Conservation (phyloP, 2,113 vertebrate species). For the Elgaria multicarinata region DNA sequence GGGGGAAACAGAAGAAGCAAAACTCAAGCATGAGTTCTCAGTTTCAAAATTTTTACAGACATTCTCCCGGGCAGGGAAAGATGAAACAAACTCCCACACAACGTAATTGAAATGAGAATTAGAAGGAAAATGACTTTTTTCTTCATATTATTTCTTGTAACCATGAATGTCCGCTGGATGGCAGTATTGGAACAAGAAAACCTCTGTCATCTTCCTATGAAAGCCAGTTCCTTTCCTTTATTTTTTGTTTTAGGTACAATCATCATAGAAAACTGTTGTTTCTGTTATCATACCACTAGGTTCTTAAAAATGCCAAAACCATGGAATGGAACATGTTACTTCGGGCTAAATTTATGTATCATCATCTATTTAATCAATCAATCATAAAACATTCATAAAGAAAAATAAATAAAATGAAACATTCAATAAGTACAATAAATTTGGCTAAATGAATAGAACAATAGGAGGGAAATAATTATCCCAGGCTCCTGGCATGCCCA, state of each 20-base stretch:
- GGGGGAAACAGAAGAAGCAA: too few relatives aligned
- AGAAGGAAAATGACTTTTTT: not conserved
- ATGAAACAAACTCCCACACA: too few relatives aligned
- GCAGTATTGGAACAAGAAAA: constrained; percentile 65
- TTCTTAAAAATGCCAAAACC: not conserved
- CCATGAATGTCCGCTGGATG: constrained; percentile 58
- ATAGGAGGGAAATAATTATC: too few relatives aligned
- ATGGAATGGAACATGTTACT: not conserved
- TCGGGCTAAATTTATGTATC: not conserved
- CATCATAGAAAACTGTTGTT: not conserved
- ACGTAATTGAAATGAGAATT: not conserved
- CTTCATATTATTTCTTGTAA: not conserved
- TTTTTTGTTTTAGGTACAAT: not conserved
- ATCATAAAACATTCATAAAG: too few relatives aligned
- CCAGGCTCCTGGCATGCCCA: too few relatives aligned
- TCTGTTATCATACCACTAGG: rapidly evolving
- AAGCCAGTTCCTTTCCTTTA: rapidly evolving
- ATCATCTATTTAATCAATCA: not conserved
- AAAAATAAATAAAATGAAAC: too few relatives aligned
- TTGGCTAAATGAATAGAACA: too few relatives aligned
- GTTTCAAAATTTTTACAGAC: too few relatives aligned
- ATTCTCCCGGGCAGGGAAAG: too few relatives aligned
- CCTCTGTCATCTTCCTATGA: rapidly evolving
- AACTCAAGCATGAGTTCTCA: too few relatives aligned
- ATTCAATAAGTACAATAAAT: too few relatives aligned